These are phyloP conservation scores for Melanotaenia boesemani DNA, from an alignment of 2,797 vertebrate species.

Conservation along the genomic window DNA sequence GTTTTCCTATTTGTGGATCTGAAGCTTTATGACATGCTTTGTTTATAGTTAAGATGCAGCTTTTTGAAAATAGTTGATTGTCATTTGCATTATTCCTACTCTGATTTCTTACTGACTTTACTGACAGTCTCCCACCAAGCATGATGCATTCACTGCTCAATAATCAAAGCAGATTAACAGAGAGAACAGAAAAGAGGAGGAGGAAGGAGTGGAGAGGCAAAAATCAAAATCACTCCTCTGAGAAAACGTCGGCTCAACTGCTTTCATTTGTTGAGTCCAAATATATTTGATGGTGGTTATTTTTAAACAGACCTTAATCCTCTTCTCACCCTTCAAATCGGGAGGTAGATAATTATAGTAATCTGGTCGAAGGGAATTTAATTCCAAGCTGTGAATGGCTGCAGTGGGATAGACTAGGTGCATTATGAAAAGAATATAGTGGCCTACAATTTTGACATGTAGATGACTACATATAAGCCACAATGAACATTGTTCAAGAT, in stretches of 20 bases:
- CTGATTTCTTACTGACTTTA: conserved; percentile 71
- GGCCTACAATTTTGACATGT: conserved; percentile 16
- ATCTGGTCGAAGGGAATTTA: conserved; percentile 72
- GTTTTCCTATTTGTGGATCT: conserved; percentile 44
- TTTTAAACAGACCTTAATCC: conserved; percentile 79
- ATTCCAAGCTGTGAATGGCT: conserved; percentile 59
- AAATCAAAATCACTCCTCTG: conserved; percentile 50
- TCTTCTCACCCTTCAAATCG: conserved; percentile 62
- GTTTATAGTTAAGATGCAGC: conserved; percentile 38
- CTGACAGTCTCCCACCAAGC: conserved; percentile 55
- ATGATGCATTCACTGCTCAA: conserved; percentile 44
- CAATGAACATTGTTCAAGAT: conserved; percentile 12
- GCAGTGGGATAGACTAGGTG: conserved; percentile 44
- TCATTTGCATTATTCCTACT: conserved; percentile 55
- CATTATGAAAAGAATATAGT: conserved; percentile 36
- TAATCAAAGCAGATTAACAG: conserved; percentile 75
- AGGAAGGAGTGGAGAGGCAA: neutral
- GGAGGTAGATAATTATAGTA: conserved; percentile 78
- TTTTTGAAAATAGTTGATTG: conserved; percentile 60
- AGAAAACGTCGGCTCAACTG: conserved; percentile 62
- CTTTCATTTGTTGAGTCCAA: conserved; percentile 70
- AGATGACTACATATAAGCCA: conserved; percentile 10
- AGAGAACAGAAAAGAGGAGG: conserved; percentile 45
- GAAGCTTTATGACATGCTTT: conserved; percentile 36
- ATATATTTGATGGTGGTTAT: conserved; percentile 76